Evolutionary conservation across 92 coral and sea anemone genomes (phyloP).

Genomic region (Epizoanthus ramosus): DNA sequence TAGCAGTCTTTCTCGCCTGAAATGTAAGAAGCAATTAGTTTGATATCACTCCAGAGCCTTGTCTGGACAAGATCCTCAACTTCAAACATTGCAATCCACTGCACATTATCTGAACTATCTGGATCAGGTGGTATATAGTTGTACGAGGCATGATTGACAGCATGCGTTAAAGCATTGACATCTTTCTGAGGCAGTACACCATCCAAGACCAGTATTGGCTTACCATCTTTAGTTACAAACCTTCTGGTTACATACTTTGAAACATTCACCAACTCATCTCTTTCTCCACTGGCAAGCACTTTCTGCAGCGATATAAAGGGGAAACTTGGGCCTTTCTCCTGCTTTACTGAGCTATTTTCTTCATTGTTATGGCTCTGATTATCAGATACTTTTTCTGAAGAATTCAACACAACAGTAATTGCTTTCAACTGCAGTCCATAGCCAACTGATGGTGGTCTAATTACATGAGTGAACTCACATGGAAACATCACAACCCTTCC

Average conservation of each 20-base stretch:
- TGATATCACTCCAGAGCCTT: constrained; percentile 61
- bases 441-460: constrained; percentile 78
- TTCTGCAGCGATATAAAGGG: background rate
- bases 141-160: constrained; percentile 60
- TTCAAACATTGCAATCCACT: constrained; percentile 82
- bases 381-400: constrained; percentile 13
- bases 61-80: constrained; percentile 60
- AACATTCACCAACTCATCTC: constrained; percentile 32
- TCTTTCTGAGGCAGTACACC: constrained; percentile 52
- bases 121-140: constrained; percentile 57
- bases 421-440: constrained; percentile 46
- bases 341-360: background rate
- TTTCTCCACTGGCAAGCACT: constrained; percentile 7
- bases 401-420: constrained; percentile 46
- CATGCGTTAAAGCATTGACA: constrained; percentile 46
- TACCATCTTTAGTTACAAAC: constrained; percentile 62
- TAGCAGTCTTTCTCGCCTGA: constrained; percentile 66
- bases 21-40: constrained; percentile 51
- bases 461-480: constrained; percentile 44
- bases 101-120: constrained; percentile 78
- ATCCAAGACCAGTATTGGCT: constrained; percentile 69
- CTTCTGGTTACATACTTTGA: constrained; percentile 61
- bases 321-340: constrained; percentile 4
- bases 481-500: constrained; percentile 75
- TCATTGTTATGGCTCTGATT: background rate